Evolutionary conservation across 2,797 vertebrate genomes (phyloP), one percentile per base, ranked within the genome.

Genomic region (Peromyscus attwateri): DNA sequence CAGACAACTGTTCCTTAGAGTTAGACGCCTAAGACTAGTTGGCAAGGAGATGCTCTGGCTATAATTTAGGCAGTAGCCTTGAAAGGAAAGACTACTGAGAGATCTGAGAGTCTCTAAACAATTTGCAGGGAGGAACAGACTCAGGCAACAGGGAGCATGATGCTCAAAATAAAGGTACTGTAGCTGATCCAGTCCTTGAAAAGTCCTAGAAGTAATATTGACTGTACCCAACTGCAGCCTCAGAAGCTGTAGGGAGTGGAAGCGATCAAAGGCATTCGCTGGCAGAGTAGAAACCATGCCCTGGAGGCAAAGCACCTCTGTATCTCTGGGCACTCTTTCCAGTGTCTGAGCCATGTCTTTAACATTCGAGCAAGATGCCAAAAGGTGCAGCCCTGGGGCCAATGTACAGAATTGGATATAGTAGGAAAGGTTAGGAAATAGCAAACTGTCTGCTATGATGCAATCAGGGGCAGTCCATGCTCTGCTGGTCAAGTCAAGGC

Each of bases 11-110:
- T 62, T 71, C 19, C 46, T 96, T 21, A 92, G 62, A 34, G 91
- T 82, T 34, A 95, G 88, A 87, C 2, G 37, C 13, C 73, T 77
- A 14, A 96, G 96, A 55, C 46, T 94, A 19, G 70, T 2, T 12
- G 91, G 93, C 83, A 95, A 55, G 34, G 40, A n/a, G 52, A 89
- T 81, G 7, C 60, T 93, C 43, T 85, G 95, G 64, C 84, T 96
- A 5, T 71, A n/a, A 55, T 89, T 95, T 43, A 96, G 68, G 37
- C 96, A 96, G 84, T 95, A 95, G 37, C 93, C 97, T 76, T 92
- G 77, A 91, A 96, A 96, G 11, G 91, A 97, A 96, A 96, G 80
- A 76, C 11, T 66, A 7, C 7, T 77, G 70, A 97, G 91, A 19
- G 31, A 73, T 77, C 3, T 27, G 37, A 96, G 93, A 49, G 92